A percentile compares a stretch with the other conserved stretches of the same genome.
These are phyloP conservation scores for Scortum barcoo DNA, from an alignment of 2,113 vertebrate species.

Conservation along the genomic window DNA sequence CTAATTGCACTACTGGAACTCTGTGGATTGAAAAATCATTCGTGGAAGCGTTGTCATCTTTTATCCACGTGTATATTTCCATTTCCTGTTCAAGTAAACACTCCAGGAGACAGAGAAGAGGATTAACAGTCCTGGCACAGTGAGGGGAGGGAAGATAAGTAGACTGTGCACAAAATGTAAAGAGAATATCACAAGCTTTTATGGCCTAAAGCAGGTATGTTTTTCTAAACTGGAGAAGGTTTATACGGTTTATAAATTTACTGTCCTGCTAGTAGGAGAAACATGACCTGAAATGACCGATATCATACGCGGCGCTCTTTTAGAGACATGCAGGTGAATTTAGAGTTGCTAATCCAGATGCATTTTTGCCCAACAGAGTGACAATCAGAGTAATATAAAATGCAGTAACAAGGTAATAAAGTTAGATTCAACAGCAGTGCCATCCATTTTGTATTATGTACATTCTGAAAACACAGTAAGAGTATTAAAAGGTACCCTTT, in stretches of 20 bases:
- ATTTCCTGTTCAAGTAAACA: conserved; percentile 66
- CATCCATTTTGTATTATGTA: too few relatives aligned
- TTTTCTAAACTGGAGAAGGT: conserved; percentile 1
- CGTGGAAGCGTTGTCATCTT: conserved; percentile 23
- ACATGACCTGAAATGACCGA: neutral
- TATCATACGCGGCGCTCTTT: neutral
- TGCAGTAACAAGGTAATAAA: too few relatives aligned
- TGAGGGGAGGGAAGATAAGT: conserved; percentile 8
- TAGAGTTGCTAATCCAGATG: neutral
- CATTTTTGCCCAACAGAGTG: neutral
- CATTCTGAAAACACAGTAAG: too few relatives aligned
- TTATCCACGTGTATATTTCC: conserved; percentile 28
- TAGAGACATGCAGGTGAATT: neutral
- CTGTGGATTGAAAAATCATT: neutral
- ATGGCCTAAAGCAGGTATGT: neutral
- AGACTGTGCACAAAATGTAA: neutral
- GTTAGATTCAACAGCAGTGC: too few relatives aligned
- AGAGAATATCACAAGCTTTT: conserved; percentile 3
- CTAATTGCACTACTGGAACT: neutral
- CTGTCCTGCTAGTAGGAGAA: neutral
- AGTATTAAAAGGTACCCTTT: too few relatives aligned
- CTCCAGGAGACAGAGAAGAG: conserved; percentile 17
- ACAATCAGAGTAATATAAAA: neutral
- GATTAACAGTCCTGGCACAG: neutral
- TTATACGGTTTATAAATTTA: neutral